Evolutionary conservation across 2,888 invertebrate species (phyloP).

Genomic region (Tubulanus polymorphus): DNA sequence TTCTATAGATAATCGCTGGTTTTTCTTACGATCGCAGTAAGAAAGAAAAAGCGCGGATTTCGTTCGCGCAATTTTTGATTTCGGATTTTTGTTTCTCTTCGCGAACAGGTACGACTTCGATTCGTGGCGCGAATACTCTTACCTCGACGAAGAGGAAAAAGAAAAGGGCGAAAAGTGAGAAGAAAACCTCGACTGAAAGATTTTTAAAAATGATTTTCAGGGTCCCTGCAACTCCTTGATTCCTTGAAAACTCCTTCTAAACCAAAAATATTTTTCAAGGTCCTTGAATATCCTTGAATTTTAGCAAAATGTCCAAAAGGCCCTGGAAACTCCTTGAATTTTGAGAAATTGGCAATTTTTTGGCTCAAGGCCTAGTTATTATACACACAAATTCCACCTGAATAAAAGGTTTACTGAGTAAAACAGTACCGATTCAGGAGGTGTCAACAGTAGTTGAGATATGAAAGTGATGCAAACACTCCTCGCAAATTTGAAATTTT

Average conservation of each 20-base stretch:
- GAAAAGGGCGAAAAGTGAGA: constrained; percentile 83
- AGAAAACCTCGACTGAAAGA: neutral
- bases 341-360: too few species aligned
- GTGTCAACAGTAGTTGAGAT: too few species aligned
- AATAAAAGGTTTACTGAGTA: neutral
- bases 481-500: too few species aligned
- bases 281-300: too few species aligned
- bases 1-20: neutral
- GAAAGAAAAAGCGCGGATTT: neutral
- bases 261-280: too few species aligned
- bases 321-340: too few species aligned
- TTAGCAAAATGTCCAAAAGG: too few species aligned
- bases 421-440: too few species aligned
- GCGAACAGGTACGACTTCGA: constrained; percentile 83
- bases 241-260: too few species aligned
- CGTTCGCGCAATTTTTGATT: neutral
- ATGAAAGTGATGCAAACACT: too few species aligned
- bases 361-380: too few species aligned
- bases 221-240: neutral
- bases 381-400: too few species aligned
- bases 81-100: constrained; percentile 11
- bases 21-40: neutral
- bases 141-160: constrained; percentile 97
- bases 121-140: constrained; percentile 98
- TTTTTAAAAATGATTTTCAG: neutral